Conservation (phyloP, 2,113 vertebrate genomes). For the Callionymus lyra region DNA sequence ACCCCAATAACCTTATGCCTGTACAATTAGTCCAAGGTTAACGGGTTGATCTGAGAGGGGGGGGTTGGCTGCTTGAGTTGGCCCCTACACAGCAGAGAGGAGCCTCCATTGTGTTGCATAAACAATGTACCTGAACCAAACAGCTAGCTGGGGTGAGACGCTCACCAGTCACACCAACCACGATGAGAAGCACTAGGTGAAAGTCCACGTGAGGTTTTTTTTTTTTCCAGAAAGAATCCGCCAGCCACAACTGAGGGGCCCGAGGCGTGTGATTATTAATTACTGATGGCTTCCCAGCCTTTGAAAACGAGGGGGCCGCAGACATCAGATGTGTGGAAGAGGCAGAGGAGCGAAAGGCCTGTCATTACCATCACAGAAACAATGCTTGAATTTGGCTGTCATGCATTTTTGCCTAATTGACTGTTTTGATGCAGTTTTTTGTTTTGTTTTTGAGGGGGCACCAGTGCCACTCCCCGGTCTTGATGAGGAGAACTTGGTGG, state of each 20-base stretch:
- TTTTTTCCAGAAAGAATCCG: slow-evolving; percentile 43
- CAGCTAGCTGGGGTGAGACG: neutral
- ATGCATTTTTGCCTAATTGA: slow-evolving; percentile 71
- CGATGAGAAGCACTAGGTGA: slow-evolving; percentile 17
- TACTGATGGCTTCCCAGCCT: slow-evolving; percentile 53
- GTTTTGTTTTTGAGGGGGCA: slow-evolving; percentile 44
- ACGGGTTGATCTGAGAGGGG: slow-evolving; percentile 27
- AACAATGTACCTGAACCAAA: slow-evolving; percentile 34
- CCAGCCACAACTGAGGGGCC: slow-evolving; percentile 39
- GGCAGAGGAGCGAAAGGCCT: slow-evolving; percentile 43
- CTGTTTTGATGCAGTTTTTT: slow-evolving; percentile 59
- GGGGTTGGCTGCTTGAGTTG: slow-evolving; percentile 13
- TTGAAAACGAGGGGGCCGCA: slow-evolving; percentile 44
- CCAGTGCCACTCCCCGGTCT: slow-evolving; percentile 29
- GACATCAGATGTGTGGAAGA: slow-evolving; percentile 50
- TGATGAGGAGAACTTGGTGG: slow-evolving; percentile 52
- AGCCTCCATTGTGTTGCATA: slow-evolving; percentile 20
- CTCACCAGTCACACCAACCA: neutral
- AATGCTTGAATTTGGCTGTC: slow-evolving; percentile 64
- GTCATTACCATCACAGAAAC: slow-evolving; percentile 63
- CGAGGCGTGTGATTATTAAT: slow-evolving; percentile 57
- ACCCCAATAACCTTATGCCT: slow-evolving; percentile 16
- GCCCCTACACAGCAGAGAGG: slow-evolving; percentile 19
- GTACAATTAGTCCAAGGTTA: slow-evolving; percentile 35
- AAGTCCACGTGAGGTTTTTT: slow-evolving; percentile 31